Evolutionary conservation across 2,113 vertebrate species (phyloP).

Genomic region (Barbus barbus): DNA sequence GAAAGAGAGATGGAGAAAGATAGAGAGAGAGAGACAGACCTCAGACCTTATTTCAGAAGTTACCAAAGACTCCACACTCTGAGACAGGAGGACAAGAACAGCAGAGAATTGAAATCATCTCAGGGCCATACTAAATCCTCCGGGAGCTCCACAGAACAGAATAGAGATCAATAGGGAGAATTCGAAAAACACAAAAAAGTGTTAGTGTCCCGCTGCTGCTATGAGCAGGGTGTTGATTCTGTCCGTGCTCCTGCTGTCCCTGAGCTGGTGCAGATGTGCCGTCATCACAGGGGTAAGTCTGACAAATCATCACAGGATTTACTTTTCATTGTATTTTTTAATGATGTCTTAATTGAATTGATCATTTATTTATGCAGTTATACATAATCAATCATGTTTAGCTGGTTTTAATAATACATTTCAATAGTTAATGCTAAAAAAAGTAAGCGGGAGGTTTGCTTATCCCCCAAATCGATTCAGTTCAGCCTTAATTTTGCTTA

Average conservation of each 20-base stretch:
- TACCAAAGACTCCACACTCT: constrained; percentile 22
- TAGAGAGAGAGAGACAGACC: constrained; percentile 67
- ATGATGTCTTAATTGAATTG: neutral
- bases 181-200: constrained; percentile 3
- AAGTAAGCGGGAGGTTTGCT: neutral
- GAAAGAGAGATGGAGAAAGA: constrained; percentile 66
- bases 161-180: constrained; percentile 1
- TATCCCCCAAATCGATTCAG: neutral
- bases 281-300: constrained; percentile 82
- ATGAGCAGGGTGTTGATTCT: constrained; percentile 72
- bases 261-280: constrained; percentile 72
- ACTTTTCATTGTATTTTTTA: neutral
- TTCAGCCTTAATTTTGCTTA: neutral
- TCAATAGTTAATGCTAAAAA: neutral
- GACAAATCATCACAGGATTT: neutral
- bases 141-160: neutral
- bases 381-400: neutral
- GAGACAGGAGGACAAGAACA: constrained; percentile 39
- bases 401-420: neutral
- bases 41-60: constrained; percentile 42
- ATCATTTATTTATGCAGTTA: neutral
- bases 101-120: constrained; percentile 28
- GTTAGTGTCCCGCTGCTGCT: constrained; percentile 60
- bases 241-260: constrained; percentile 71
- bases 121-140: constrained; percentile 8